Conservation (phyloP, 1,140 invertebrate species). For the Diorhabda elongata region DNA sequence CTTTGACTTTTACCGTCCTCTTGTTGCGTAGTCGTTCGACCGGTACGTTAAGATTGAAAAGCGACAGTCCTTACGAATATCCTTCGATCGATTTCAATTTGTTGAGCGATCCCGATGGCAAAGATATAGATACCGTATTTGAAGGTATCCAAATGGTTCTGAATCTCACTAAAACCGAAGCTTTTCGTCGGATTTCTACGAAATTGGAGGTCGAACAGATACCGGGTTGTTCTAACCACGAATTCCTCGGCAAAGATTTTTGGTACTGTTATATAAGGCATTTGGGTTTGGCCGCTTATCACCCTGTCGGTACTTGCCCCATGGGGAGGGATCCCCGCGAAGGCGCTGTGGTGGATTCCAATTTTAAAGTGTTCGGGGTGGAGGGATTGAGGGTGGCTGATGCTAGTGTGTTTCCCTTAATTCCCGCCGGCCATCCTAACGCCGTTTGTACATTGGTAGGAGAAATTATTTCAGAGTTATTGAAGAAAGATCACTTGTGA, state of each 20-base stretch:
- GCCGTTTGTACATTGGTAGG: slow-evolving; percentile 41
- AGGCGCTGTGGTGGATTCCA: slow-evolving; percentile 26
- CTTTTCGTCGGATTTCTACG: slow-evolving; percentile 57
- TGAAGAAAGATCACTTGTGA: background rate
- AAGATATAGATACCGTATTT: slow-evolving; percentile 52
- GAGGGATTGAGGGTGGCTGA: slow-evolving; percentile 35
- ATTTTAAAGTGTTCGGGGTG: slow-evolving; percentile 29
- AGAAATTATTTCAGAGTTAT: slow-evolving; percentile 9
- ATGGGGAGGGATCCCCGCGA: slow-evolving; percentile 24
- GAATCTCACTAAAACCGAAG: slow-evolving; percentile 54
- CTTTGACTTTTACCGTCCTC: background rate
- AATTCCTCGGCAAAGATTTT: slow-evolving; percentile 47
- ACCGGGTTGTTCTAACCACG: slow-evolving; percentile 44
- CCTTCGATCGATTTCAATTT: slow-evolving; percentile 78
- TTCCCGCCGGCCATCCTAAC: slow-evolving; percentile 50
- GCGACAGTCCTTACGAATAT: slow-evolving; percentile 64
- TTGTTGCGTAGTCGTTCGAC: slow-evolving; percentile 30
- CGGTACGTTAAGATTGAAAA: slow-evolving; percentile 63
- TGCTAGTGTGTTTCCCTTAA: slow-evolving; percentile 35
- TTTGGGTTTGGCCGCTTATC: slow-evolving; percentile 35
- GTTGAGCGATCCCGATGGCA: slow-evolving; percentile 63
- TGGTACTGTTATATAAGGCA: slow-evolving; percentile 39
- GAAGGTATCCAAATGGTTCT: slow-evolving; percentile 47
- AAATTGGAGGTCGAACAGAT: slow-evolving; percentile 43
- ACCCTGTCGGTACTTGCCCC: slow-evolving; percentile 43